Evolutionary conservation across 2,888 invertebrate species (phyloP).

Genomic region (Rambutsinella grinnellia): DNA sequence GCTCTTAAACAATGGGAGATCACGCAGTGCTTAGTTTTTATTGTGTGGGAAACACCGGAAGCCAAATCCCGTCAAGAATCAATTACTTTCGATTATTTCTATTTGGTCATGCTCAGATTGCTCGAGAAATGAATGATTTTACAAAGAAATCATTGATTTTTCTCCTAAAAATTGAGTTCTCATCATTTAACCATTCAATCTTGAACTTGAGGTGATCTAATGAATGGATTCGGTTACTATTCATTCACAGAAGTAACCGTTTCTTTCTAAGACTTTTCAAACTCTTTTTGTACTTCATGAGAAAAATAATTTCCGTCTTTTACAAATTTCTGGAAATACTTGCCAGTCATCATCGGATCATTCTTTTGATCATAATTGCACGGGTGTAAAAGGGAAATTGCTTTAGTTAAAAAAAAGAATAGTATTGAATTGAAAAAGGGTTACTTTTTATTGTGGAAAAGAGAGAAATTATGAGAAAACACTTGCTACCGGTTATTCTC

Average conservation of each 20-base stretch:
- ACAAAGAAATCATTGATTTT: conserved; percentile 9
- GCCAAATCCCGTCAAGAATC: conserved; percentile 25
- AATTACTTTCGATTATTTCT: conserved; percentile 21
- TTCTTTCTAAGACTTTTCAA: no score
- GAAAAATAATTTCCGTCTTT: conserved; percentile 4
- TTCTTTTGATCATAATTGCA: conserved; percentile 5
- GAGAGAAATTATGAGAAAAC: conserved; percentile 6
- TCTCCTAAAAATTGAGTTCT: conserved; percentile 42
- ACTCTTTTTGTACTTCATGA: background rate
- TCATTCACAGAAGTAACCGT: no score
- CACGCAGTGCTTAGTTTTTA: no score
- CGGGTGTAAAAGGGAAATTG: conserved; percentile 42
- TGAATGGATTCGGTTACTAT: no score
- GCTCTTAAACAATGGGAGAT: background rate
- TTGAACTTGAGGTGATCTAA: background rate
- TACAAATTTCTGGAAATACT: conserved; percentile 22
- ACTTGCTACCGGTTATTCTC: conserved; percentile 25
- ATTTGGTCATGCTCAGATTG: conserved; percentile 27
- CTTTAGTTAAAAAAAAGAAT: conserved; percentile 5
- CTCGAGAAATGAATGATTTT: background rate
- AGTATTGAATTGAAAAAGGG: conserved; percentile 23
- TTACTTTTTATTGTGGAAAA: conserved; percentile 12
- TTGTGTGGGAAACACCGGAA: conserved; percentile 32
- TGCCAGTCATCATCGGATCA: conserved; percentile 23
- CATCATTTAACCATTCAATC: background rate